Percentiles rank a stretch among this genome's conserved stretches.
Conservation (phyloP, 2,888 invertebrate genomes). For the Platynereis dumerilii region DNA sequence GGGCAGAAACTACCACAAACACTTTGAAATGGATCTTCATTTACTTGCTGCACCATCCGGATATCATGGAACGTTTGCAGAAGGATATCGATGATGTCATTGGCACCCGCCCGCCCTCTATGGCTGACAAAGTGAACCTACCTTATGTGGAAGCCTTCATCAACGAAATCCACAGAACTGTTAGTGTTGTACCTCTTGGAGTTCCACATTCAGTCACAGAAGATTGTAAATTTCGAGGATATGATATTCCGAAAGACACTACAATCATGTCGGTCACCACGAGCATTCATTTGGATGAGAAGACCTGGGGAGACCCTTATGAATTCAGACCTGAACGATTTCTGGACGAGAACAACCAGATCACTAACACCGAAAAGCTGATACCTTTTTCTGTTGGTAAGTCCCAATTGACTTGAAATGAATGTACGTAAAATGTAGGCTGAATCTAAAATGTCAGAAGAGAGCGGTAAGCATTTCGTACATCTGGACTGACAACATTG, state of each 20-base stretch:
- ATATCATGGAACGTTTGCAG: constrained; percentile 2
- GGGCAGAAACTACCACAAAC: constrained; percentile 13
- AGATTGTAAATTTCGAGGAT: constrained; percentile 47
- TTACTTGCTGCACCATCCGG: constrained; percentile 15
- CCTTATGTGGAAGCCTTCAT: constrained; percentile 26
- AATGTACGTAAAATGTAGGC: too few species aligned
- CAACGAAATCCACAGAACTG: constrained; percentile 48
- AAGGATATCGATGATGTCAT: constrained; percentile 24
- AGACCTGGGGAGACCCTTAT: constrained; percentile 46
- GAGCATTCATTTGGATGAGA: constrained; percentile 31
- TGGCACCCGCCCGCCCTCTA: constrained; percentile 5
- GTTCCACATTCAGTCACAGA: constrained; percentile 29
- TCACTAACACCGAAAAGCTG: constrained; percentile 26
- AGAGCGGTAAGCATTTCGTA: too few species aligned
- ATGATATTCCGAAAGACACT: constrained; percentile 43
- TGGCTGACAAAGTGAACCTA: constrained; percentile 15
- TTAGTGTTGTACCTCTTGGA: constrained; percentile 57
- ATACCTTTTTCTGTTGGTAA: constrained; percentile 25
- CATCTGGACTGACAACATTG: too few species aligned
- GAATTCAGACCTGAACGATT: constrained; percentile 54
- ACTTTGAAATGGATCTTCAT: constrained; percentile 18
- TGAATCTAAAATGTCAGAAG: too few species aligned
- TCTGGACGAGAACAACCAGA: constrained; percentile 42
- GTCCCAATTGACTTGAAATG: too few species aligned
- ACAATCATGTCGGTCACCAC: constrained; percentile 37